Conservation (phyloP, 2,113 vertebrate genomes). For the Galeopterus variegatus region DNA sequence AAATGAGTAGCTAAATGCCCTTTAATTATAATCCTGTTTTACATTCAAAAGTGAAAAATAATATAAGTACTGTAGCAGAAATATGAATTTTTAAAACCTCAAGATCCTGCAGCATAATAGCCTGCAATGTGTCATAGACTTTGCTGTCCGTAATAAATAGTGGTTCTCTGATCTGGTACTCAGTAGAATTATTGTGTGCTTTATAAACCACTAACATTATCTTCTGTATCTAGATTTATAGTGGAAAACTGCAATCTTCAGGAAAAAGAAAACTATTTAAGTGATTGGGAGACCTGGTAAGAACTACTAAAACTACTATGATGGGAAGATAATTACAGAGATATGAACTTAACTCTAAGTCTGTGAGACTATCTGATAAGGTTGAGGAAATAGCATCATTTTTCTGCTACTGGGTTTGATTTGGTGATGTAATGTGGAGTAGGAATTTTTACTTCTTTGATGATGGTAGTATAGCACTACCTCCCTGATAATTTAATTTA, state of each 20-base stretch:
- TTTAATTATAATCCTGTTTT: not conserved
- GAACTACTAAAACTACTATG: not conserved
- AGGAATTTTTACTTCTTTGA: not conserved
- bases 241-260: not conserved
- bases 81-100: not conserved
- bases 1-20: not conserved
- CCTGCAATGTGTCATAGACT: not conserved
- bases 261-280: not conserved
- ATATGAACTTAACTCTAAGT: not conserved
- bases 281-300: not conserved
- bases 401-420: not conserved
- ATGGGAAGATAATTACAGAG: not conserved
- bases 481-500: not conserved
- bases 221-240: not conserved
- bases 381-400: not conserved
- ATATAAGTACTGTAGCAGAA: not conserved
- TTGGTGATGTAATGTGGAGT: not conserved
- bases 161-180: not conserved
- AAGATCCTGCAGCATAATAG: not conserved
- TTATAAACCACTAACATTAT: conserved; percentile 2
- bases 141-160: not conserved
- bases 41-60: not conserved
- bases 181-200: not conserved
- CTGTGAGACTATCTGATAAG: not conserved
- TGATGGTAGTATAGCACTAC: not conserved